phyloP scores from a whole-genome alignment of 2,797 vertebrate genomes.

The Coregonus suidteri region DNA sequence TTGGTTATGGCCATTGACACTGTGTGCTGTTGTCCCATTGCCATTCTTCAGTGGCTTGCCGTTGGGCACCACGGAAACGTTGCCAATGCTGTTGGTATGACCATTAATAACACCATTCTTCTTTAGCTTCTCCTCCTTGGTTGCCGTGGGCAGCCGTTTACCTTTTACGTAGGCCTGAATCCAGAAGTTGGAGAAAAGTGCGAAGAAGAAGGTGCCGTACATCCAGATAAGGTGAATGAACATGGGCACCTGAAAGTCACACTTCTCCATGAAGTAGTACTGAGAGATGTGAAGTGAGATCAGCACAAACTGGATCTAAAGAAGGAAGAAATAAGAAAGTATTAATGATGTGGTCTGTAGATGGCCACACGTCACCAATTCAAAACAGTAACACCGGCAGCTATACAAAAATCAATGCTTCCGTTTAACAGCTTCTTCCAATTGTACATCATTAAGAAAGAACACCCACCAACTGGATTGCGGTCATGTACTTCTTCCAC shows the following conservation, averaged over 20 bases:
- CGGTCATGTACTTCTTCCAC: conserved; percentile 99
- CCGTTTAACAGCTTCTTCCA: background rate
- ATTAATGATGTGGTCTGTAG: background rate
- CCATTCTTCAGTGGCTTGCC: conserved; percentile 79
- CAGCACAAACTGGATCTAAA: conserved; percentile 90
- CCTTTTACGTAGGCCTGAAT: conserved; percentile 96
- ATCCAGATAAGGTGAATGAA: conserved; percentile 97
- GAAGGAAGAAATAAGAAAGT: conserved; percentile 7
- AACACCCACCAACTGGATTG: conserved; percentile 92
- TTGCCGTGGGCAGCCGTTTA: conserved; percentile 81
- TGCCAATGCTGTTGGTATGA: conserved; percentile 59
- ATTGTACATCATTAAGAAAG: background rate
- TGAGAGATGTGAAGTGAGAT: conserved; percentile 93
- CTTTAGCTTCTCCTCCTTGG: conserved; percentile 40
- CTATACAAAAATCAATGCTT: background rate
- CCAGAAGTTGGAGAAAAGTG: conserved; percentile 98
- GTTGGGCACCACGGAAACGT: conserved; percentile 53
- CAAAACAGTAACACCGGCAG: background rate
- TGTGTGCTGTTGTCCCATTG: conserved; percentile 75
- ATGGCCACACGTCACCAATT: background rate
- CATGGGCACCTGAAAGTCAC: conserved; percentile 88
- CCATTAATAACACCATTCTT: conserved; percentile 58
- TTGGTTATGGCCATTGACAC: conserved; percentile 49
- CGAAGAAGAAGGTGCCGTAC: conserved; percentile 93
- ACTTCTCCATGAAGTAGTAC: conserved; percentile 96